phyloP scores from a whole-genome alignment of 2,888 invertebrate species.

The Lordiphosa andalusiaca region DNA sequence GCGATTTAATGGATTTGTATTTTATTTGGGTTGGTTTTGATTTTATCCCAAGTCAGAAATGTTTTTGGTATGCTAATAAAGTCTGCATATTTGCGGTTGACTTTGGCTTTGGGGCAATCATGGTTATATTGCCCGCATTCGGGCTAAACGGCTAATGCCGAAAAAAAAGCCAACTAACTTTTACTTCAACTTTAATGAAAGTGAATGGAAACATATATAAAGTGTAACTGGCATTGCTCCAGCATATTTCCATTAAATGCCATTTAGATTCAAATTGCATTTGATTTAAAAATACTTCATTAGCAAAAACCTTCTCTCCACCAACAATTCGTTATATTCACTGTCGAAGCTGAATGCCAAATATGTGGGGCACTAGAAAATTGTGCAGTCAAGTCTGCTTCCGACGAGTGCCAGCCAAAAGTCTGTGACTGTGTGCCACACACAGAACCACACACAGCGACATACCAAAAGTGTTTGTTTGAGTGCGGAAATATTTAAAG shows the following conservation, averaged over 20 bases:
- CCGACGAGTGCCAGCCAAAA: conserved; percentile 29
- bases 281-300: conserved; percentile 66
- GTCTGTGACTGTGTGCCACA: conserved; percentile 18
- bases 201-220: conserved; percentile 11
- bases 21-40: conserved; percentile 15
- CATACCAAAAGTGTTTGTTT: conserved; percentile 49
- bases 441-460: conserved; percentile 1
- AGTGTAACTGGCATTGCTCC: conserved; percentile 15
- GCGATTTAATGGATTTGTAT: conserved; percentile 63
- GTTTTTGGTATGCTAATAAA: conserved; percentile 37
- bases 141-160: conserved; percentile 11
- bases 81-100: conserved; percentile 40
- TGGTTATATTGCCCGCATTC: neutral
- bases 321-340: conserved; percentile 66
- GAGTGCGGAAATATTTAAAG: conserved; percentile 76
- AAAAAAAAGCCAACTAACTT: neutral
- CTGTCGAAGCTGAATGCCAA: conserved; percentile 61
- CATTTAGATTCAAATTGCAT: conserved; percentile 66
- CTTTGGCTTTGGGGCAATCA: conserved; percentile 19
- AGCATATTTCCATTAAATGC: conserved; percentile 45
- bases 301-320: conserved; percentile 59
- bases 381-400: conserved; percentile 23
- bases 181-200: conserved; percentile 6
- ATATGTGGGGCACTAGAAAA: conserved; percentile 60
- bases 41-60: conserved; percentile 13